Conservation (phyloP, 1,140 invertebrate genomes). For the Pinna nobilis region DNA sequence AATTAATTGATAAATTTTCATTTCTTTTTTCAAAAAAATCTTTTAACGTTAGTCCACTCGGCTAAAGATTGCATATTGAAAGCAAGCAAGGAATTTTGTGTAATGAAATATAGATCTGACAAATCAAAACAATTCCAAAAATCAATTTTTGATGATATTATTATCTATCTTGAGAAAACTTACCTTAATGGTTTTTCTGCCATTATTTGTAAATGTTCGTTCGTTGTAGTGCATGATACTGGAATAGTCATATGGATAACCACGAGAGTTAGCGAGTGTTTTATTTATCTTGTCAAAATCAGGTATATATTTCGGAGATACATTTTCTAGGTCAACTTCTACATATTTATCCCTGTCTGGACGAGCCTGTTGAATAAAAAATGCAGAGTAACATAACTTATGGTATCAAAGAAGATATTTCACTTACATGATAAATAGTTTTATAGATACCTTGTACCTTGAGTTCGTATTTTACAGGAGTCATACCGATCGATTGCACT, state of each 20-base stretch:
- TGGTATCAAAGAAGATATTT: too few species aligned
- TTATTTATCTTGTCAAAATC: conserved; percentile 55
- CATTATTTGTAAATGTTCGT: conserved; percentile 85
- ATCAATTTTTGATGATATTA: background rate
- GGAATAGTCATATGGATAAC: conserved; percentile 82
- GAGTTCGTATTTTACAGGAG: too few species aligned
- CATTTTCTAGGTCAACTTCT: conserved; percentile 51
- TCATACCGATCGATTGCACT: too few species aligned
- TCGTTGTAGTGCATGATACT: conserved; percentile 91
- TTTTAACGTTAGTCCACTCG: too few species aligned
- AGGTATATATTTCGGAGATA: conserved; percentile 42
- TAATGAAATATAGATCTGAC: too few species aligned
- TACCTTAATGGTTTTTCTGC: conserved; percentile 76
- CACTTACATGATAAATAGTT: too few species aligned
- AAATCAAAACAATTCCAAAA: too few species aligned
- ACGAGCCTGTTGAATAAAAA: conserved; percentile 48
- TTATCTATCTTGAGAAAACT: background rate
- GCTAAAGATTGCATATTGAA: too few species aligned
- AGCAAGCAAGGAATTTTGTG: too few species aligned
- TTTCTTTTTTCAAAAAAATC: too few species aligned
- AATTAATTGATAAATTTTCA: too few species aligned
- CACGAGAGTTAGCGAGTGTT: conserved; percentile 40
- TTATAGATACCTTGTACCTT: too few species aligned
- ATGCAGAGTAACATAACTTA: background rate
- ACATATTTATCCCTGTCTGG: conserved; percentile 61